A percentile compares a stretch with the other conserved stretches of the same genome.
These are phyloP conservation scores for Temnothorax nylanderi DNA, from an alignment of 1,140 invertebrate species.

Conservation along the genomic window DNA sequence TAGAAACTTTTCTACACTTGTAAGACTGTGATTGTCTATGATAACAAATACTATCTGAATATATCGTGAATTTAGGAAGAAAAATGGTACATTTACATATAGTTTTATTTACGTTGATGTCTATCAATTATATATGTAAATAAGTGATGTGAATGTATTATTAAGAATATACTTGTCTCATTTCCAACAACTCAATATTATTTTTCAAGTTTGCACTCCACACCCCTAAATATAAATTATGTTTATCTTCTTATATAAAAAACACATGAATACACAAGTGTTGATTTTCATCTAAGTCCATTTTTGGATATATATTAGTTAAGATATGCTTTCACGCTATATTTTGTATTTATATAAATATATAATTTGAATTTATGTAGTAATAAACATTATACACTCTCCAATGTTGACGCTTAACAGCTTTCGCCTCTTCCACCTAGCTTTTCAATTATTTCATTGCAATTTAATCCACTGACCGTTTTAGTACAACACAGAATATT, in stretches of 20 bases:
- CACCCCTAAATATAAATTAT: conserved; percentile 23
- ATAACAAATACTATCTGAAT: conserved; percentile 62
- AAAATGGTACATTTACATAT: conserved; percentile 50
- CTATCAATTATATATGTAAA: conserved; percentile 68
- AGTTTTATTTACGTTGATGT: conserved; percentile 70
- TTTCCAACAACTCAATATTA: conserved; percentile 65
- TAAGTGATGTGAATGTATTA: conserved; percentile 70
- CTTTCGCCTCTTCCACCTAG: conserved; percentile 72
- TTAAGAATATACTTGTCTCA: conserved; percentile 70
- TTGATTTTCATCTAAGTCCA: neutral
- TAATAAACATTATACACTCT: conserved; percentile 3
- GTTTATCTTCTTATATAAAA: neutral
- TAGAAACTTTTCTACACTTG: conserved; percentile 68
- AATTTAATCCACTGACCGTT: conserved; percentile 29
- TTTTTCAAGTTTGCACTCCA: conserved; percentile 52
- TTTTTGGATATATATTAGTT: neutral
- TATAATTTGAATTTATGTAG: conserved; percentile 1
- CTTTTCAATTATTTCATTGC: conserved; percentile 68
- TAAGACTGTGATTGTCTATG: conserved; percentile 69
- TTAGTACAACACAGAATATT: conserved; percentile 68
- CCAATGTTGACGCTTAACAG: neutral
- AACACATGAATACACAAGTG: neutral
- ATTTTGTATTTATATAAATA: conserved; percentile 8
- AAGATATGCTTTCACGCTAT: neutral
- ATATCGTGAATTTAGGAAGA: conserved; percentile 65